Evolutionary conservation across 2,888 invertebrate genomes (phyloP).

Genomic region (Lissocephala sabroskyi): DNA sequence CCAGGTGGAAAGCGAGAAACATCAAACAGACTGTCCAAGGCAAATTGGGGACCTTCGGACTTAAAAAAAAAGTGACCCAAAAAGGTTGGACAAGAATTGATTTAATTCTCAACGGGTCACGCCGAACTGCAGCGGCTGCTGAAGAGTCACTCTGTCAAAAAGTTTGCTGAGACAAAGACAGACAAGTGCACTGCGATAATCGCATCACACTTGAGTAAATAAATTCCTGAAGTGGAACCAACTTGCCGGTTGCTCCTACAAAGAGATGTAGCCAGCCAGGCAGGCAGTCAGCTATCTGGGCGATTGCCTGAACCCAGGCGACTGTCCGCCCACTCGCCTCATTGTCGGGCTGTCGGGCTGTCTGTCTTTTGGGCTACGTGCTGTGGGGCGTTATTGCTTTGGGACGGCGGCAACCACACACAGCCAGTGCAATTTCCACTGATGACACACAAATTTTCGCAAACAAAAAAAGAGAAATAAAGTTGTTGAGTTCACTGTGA

Average conservation of each 20-base stretch:
- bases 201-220: constrained; percentile 64
- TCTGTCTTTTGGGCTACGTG: neutral
- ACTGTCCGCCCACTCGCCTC: constrained; percentile 3
- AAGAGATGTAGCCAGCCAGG: constrained; percentile 22
- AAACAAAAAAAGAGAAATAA: neutral
- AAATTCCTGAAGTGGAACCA: constrained; percentile 56
- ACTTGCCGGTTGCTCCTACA: too few relatives aligned
- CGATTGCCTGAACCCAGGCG: too few relatives aligned
- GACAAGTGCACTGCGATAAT: constrained; percentile 58
- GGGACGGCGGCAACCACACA: neutral
- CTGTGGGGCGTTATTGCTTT: neutral
- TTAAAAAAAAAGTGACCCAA: too few relatives aligned
- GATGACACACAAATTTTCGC: constrained; percentile 1
- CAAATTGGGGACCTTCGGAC: neutral
- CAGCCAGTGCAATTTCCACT: constrained; percentile 12
- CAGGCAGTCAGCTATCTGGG: constrained; percentile 7
- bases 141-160: neutral
- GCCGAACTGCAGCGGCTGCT: neutral
- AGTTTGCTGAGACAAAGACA: constrained; percentile 22
- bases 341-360: neutral
- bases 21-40: neutral
- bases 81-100: neutral
- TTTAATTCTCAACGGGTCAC: neutral
- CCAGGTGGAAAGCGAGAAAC: too few relatives aligned
- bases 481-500: too few relatives aligned